Base-by-base conservation (phyloP, 2,888 invertebrate species). In the Drosophila macrothrix region DNA sequence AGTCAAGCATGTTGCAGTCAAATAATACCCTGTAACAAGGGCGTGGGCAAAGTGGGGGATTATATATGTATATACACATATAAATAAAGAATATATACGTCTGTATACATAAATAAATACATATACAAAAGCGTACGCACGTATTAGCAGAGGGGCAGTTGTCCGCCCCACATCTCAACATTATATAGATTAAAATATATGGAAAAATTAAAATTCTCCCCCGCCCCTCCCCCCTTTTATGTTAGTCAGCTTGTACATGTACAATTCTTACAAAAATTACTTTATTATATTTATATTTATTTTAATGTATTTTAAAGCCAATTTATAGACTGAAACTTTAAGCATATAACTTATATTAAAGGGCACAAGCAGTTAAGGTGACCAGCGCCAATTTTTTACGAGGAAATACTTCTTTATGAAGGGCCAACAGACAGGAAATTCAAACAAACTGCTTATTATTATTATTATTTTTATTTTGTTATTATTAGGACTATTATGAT, bases 401-500 rank as follows among this genome's bases (percentile, higher is more conserved):
- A 60, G 54, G 49, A 9, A 31, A 31, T 31, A 9, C 31, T 31
- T 19, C 6, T 19, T 19, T 3, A 37, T 19, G 37, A 16, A 1
- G 16, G 19, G 19, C 19, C 16, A 37, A 37, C 1, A 19, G 19
- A 7, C 7, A 37, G 16, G 37, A 6, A 19, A 37, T 14, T 1
- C 14, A 14, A 35, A 35, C 14, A 35, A 14, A 35, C 14, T 35
- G 35, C 14, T 35, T 69, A 67, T 63, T 54, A 22, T 46, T 25
- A 25, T 25, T 46, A 16, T 46, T 41, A n/a, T 12, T 14, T 22
- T 9, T 41, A 10, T 43, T 46, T 50, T 50, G 16, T 10, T 54
- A 16, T 22, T 9, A 16, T 78, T 80, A 67, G 78, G 70, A 71
- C 76, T 82, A 72, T 84, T 80, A 72, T 80, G 84, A 58, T 65